phyloP scores from a whole-genome alignment of 2,888 invertebrate species.

The Zelleria hepariella region DNA sequence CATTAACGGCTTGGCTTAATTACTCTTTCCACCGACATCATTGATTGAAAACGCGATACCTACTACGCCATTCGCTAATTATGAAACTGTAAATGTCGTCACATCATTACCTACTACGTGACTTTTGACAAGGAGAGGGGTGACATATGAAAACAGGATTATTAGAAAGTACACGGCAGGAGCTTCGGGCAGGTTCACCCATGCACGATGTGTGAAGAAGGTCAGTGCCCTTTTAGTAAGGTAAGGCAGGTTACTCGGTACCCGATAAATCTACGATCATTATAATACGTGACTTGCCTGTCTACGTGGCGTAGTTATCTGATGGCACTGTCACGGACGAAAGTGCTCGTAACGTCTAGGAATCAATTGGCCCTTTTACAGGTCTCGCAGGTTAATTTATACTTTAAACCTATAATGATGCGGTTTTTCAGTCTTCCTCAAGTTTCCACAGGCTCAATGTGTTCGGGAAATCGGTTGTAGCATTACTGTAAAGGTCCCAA shows the following conservation, averaged over 20 bases:
- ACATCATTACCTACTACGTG: too few species aligned
- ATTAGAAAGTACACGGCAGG: background rate
- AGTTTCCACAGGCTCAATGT: too few species aligned
- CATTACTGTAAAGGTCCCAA: too few species aligned
- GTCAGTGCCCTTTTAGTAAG: background rate
- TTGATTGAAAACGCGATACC: background rate
- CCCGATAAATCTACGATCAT: background rate
- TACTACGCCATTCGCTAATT: background rate
- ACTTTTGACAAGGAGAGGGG: too few species aligned
- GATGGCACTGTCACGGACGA: background rate
- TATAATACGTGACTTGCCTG: background rate
- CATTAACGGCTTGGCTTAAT: background rate
- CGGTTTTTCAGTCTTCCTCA: too few species aligned
- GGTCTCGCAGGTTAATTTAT: background rate
- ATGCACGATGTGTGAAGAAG: background rate
- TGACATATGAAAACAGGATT: too few species aligned
- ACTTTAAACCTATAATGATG: too few species aligned
- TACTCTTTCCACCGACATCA: background rate
- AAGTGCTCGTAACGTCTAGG: background rate
- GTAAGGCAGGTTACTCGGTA: background rate
- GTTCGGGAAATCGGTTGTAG: too few species aligned
- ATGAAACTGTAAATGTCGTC: background rate
- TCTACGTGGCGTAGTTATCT: background rate
- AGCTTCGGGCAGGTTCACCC: background rate
- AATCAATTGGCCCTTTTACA: background rate